Evolutionary conservation across 2,113 vertebrate species (phyloP), one percentile per base, ranked within the genome.

Genomic region (Notechis scutatus): DNA sequence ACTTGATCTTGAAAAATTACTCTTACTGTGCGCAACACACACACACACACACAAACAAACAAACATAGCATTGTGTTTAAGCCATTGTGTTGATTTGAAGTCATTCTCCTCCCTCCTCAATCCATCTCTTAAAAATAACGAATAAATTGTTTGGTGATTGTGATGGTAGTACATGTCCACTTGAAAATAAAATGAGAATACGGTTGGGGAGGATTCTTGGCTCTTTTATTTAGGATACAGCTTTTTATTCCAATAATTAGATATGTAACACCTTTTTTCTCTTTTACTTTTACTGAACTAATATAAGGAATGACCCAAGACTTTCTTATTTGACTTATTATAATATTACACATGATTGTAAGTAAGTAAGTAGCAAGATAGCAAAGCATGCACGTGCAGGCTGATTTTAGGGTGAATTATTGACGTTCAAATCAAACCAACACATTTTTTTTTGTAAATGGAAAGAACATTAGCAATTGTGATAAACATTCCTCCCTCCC

Each of bases 1-100:
- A 96, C 93, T 92, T 94, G 96, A 96, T 97, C 96, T 94, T 97
- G 96, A 96, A 97, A 97, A 97, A 96, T 97, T 94, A 96, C 96
- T 81, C 92, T 95, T 89, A n/a, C 95, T 93, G 94, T 69, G 64
- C 0, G 5, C 64, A 34, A 69, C 26, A 69, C 61, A n/a, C 61
- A 29, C 24, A 64, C 45, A 47, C 47, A 47, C 61, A 64, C 11
- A 64, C 93, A 59, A 1, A 14, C 52, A 54, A 1, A 94, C 95
- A 96, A 96, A 97, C 96, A 95, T 96, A 96, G 96, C 69, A 95
- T 88, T 94, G 96, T 95, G 92, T 95, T 96, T 95, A 96, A 97
- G 95, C 95, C 94, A 95, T 94, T 92, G 52, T 94, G 95, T 96
- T 95, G 95, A 94, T 96, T 95, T 96, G 96, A 39, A 96, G 96